A percentile compares a stretch with the other conserved stretches of the same genome.
Evolutionary conservation across 2,797 vertebrate species (phyloP).

Genomic region (Trematomus bernacchii): DNA sequence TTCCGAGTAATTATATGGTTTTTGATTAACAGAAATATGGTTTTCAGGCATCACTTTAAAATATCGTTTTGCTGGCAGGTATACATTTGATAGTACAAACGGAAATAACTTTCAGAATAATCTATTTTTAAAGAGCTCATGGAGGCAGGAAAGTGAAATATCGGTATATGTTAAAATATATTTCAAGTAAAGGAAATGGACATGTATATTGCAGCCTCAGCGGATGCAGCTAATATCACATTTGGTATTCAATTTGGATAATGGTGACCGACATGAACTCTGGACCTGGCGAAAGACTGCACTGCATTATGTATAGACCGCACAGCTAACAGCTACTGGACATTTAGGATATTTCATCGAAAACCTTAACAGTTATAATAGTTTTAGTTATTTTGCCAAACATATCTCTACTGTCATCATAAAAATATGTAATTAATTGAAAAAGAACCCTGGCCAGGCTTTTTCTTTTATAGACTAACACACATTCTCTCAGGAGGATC

Average conservation of each 20-base stretch:
- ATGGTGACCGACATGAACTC: slow-evolving; percentile 51
- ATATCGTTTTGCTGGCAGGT: slow-evolving; percentile 20
- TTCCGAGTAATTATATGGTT: neutral
- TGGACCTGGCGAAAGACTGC: slow-evolving; percentile 32
- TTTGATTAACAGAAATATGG: too few relatives aligned
- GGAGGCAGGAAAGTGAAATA: slow-evolving; percentile 23
- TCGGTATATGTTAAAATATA: slow-evolving; percentile 13
- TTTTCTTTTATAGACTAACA: neutral
- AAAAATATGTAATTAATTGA: neutral
- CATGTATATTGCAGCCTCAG: slow-evolving; percentile 46
- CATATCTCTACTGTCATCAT: neutral
- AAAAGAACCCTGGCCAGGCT: neutral
- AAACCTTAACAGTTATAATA: neutral
- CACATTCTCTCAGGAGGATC: neutral
- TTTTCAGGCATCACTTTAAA: too few relatives aligned
- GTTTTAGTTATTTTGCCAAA: neutral
- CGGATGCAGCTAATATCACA: slow-evolving; percentile 29
- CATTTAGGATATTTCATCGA: neutral
- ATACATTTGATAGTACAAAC: slow-evolving; percentile 45
- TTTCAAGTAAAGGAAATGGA: slow-evolving; percentile 55
- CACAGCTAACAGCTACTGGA: slow-evolving; percentile 15
- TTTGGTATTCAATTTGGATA: slow-evolving; percentile 53
- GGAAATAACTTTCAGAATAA: slow-evolving; percentile 25
- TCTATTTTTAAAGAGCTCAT: slow-evolving; percentile 45
- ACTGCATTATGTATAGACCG: slow-evolving; percentile 55